Percentiles rank a stretch among this genome's conserved stretches.
Conservation (phyloP, 2,113 vertebrate species). For the Amblyornis subalaris region DNA sequence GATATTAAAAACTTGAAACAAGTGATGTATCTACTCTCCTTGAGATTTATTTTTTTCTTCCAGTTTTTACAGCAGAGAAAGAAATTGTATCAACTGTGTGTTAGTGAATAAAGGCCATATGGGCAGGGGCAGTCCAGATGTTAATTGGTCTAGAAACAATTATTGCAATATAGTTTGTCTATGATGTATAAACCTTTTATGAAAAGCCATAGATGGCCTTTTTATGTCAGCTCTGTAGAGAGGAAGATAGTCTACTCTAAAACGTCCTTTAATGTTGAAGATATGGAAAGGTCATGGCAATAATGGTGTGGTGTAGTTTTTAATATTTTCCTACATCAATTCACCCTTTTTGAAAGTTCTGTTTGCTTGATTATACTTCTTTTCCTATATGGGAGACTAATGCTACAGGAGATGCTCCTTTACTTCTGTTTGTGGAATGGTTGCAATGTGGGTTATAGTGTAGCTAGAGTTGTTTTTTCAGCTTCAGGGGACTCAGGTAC, state of each 20-base stretch:
- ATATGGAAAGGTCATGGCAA: neutral
- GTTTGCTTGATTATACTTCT: neutral
- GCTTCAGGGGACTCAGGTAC: rapidly evolving
- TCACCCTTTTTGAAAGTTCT: neutral
- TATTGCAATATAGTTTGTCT: neutral
- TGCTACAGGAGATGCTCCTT: neutral
- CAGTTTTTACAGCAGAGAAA: neutral
- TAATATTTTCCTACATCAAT: neutral
- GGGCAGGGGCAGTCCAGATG: neutral
- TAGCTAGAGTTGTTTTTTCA: neutral
- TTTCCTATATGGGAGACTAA: neutral
- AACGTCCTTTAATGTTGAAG: neutral
- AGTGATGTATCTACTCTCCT: neutral
- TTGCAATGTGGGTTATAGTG: neutral
- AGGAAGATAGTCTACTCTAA: neutral
- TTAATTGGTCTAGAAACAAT: neutral
- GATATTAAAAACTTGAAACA: neutral
- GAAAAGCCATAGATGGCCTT: neutral
- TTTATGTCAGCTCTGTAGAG: neutral
- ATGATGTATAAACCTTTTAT: neutral
- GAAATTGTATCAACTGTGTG: neutral
- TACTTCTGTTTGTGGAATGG: neutral
- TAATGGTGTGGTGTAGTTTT: neutral
- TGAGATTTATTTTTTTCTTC: neutral
- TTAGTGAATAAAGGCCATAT: neutral